These are phyloP conservation scores for Pygoscelis adeliae DNA, from an alignment of 2,113 vertebrate species.

Conservation along the genomic window DNA sequence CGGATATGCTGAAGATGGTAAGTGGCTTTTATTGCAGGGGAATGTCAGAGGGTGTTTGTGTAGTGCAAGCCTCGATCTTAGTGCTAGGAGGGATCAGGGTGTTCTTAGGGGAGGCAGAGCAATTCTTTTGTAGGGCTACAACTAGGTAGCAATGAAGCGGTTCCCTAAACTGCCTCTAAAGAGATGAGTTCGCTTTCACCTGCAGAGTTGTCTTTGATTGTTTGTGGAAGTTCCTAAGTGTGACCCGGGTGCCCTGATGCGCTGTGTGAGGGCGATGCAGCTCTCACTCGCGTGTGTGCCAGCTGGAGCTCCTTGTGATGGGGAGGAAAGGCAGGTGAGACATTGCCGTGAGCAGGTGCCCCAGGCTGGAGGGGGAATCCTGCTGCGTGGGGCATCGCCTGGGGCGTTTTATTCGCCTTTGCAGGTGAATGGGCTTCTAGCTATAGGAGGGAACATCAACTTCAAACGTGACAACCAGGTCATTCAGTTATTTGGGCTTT, in stretches of 20 bases:
- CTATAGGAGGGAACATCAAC: fast-evolving
- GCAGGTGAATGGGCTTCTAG: not conserved
- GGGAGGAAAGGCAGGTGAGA: not conserved
- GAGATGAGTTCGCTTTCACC: not conserved
- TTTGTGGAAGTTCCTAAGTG: not conserved
- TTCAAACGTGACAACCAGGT: not conserved
- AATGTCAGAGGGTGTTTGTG: not conserved
- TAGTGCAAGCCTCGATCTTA: fast-evolving
- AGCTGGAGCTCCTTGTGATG: not conserved
- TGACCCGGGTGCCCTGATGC: not conserved
- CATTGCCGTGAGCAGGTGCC: not conserved
- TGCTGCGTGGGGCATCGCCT: not conserved
- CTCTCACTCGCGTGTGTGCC: fast-evolving
- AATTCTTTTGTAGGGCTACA: not conserved
- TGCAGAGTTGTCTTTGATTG: not conserved
- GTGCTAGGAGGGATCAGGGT: not conserved
- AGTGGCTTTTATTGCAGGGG: constrained; percentile 25
- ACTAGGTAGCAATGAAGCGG: fast-evolving
- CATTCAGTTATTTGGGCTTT: not conserved
- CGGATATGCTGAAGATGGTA: constrained; percentile 78
- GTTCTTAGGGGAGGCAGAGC: not conserved
- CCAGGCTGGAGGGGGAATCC: not conserved
- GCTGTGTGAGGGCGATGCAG: not conserved
- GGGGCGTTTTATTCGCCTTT: not conserved
- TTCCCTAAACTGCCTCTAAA: not conserved